These are phyloP conservation scores for Discoglossus pictus DNA, from an alignment of 2,797 vertebrate genomes.

Conservation along the genomic window DNA sequence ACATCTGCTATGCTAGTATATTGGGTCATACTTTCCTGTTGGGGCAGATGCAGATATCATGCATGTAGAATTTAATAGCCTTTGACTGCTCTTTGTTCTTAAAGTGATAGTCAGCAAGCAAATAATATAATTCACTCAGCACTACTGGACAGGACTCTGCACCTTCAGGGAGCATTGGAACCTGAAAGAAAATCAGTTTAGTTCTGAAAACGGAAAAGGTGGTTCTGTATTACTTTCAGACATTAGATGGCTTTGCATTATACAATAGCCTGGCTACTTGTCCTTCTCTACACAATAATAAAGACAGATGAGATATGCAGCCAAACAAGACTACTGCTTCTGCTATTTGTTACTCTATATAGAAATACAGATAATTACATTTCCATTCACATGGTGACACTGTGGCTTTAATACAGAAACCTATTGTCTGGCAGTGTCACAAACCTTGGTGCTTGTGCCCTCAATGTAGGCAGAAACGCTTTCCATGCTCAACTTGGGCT, in stretches of 20 bases:
- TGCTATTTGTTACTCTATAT: too few species aligned
- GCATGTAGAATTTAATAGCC: slow-evolving; percentile 98
- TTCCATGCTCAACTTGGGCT: slow-evolving; percentile 83
- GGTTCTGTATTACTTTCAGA: too few species aligned
- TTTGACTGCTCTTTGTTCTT: slow-evolving; percentile 98
- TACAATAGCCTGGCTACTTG: too few species aligned
- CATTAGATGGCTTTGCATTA: too few species aligned
- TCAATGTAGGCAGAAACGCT: slow-evolving; percentile 91
- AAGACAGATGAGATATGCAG: too few species aligned
- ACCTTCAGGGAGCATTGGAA: slow-evolving; percentile 86
- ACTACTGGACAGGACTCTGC: slow-evolving; percentile 81
- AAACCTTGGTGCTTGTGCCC: slow-evolving; percentile 81
- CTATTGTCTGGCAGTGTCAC: not conserved
- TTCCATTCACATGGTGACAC: too few species aligned
- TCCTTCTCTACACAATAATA: too few species aligned
- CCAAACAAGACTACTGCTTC: too few species aligned
- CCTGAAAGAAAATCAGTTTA: slow-evolving; percentile 64
- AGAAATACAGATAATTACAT: too few species aligned
- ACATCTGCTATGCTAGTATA: too few species aligned
- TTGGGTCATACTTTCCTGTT: slow-evolving; percentile 89
- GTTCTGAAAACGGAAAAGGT: not conserved
- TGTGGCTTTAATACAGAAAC: too few species aligned
- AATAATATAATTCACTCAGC: slow-evolving; percentile 91
- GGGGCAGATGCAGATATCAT: slow-evolving; percentile 93
- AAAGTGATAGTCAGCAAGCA: slow-evolving; percentile 97